Evolutionary conservation across 2,113 vertebrate genomes (phyloP).

Genomic region (Pteronura brasiliensis): DNA sequence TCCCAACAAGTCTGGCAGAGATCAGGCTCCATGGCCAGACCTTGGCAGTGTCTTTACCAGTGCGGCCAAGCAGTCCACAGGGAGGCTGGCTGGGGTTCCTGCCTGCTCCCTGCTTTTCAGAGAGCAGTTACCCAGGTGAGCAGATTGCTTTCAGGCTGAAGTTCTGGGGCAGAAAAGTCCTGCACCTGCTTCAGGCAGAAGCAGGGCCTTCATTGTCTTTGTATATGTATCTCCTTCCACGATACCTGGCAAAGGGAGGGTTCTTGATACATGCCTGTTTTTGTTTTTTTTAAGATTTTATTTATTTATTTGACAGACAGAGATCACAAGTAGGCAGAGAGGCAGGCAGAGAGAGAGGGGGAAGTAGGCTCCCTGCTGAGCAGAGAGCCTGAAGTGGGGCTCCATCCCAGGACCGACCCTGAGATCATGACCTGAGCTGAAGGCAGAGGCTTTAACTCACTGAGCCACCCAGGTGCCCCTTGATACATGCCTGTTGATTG

Average conservation of each 20-base stretch:
- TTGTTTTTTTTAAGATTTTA: too few species aligned
- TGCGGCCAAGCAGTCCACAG: not conserved
- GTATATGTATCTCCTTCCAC: not conserved
- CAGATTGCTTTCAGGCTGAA: not conserved
- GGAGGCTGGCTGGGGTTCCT: not conserved
- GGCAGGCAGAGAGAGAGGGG: too few species aligned
- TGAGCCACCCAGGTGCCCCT: too few species aligned
- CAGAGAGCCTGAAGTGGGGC: too few species aligned
- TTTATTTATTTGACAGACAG: too few species aligned
- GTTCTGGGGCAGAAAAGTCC: not conserved
- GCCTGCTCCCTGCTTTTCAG: not conserved
- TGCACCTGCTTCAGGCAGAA: not conserved
- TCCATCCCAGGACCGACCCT: too few species aligned
- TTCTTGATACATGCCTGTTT: not conserved
- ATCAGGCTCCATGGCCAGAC: not conserved
- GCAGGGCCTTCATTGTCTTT: not conserved
- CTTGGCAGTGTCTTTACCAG: not conserved
- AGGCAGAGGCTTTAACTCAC: too few species aligned
- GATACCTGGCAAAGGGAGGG: not conserved
- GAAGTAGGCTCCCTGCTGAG: too few species aligned
- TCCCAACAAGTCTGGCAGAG: not conserved
- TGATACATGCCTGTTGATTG: not conserved
- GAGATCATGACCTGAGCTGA: too few species aligned
- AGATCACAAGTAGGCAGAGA: too few species aligned
- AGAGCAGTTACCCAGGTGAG: rapidly evolving